Percentiles rank a stretch among this genome's conserved stretches.
Evolutionary conservation across 92 coral and sea anemone species (phyloP).

Genomic region (Zoanthus sociatus): DNA sequence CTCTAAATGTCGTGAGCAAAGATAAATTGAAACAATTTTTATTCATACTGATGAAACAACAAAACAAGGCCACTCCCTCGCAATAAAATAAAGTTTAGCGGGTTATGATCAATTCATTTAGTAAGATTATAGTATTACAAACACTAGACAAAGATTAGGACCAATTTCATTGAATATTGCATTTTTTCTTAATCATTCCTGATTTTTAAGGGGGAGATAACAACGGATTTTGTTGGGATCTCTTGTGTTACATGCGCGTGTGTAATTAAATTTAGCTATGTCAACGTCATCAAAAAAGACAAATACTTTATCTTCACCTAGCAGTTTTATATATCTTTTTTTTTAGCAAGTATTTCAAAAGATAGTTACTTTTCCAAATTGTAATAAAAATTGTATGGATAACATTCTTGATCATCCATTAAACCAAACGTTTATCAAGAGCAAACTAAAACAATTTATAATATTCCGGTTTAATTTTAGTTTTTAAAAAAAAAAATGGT

Average conservation of each 20-base stretch:
- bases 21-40: slow-evolving; percentile 1
- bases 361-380: background rate
- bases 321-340: background rate
- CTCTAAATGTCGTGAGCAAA: slow-evolving; percentile 41
- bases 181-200: background rate
- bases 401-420: no score
- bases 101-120: slow-evolving; percentile 12
- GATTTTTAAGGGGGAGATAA: background rate
- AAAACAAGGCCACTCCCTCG: slow-evolving; percentile 15
- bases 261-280: slow-evolving; percentile 31
- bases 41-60: slow-evolving; percentile 13
- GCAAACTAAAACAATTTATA: background rate
- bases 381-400: no score
- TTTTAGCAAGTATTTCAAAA: background rate
- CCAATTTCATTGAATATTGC: slow-evolving; percentile 10
- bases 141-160: slow-evolving; percentile 19
- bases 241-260: background rate
- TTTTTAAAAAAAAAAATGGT: background rate
- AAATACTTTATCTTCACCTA: slow-evolving; percentile 25
- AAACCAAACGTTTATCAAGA: no score
- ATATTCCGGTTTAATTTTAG: background rate
- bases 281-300: slow-evolving; percentile 23
- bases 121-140: slow-evolving; percentile 26
- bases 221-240: background rate
- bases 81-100: slow-evolving; percentile 37